A percentile compares a stretch with the other conserved stretches of the same genome.
Conservation (phyloP, 2,797 vertebrate species). For the Phataginus tetradactyla region DNA sequence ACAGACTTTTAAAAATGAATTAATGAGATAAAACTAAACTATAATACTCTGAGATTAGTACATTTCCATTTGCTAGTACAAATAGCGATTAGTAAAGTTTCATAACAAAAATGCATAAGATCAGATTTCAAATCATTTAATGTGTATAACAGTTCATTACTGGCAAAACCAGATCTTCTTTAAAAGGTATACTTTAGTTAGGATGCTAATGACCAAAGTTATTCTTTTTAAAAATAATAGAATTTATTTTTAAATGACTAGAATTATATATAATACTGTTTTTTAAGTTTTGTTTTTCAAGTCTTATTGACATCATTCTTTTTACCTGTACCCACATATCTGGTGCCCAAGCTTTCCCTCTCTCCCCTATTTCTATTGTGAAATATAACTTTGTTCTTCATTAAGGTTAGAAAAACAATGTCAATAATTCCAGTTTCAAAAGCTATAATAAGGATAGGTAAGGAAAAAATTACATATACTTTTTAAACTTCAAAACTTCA, state of each 20-base stretch:
- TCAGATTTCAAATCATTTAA: constrained; percentile 13
- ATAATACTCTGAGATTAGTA: neutral
- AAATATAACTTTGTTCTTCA: neutral
- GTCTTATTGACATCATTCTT: neutral
- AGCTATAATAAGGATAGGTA: neutral
- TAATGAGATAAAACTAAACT: neutral
- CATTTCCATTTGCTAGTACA: constrained; percentile 9
- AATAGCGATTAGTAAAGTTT: neutral
- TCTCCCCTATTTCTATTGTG: neutral
- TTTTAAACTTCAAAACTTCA: constrained; percentile 12
- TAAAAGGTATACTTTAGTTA: neutral
- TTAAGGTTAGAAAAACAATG: constrained; percentile 18
- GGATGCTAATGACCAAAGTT: neutral
- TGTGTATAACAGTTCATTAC: neutral
- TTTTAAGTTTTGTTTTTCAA: constrained; percentile 3
- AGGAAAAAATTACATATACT: neutral
- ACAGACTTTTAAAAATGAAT: constrained; percentile 47
- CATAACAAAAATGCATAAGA: neutral
- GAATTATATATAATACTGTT: neutral
- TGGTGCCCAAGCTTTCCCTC: neutral
- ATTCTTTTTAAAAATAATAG: constrained; percentile 18
- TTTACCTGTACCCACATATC: neutral
- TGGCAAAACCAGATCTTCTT: constrained; percentile 2
- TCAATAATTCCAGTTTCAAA: neutral
- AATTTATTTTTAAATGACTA: constrained; percentile 29